A percentile compares a stretch with the other conserved stretches of the same genome.
Conservation (phyloP, 2,888 invertebrate genomes). For the Thereva unica region DNA sequence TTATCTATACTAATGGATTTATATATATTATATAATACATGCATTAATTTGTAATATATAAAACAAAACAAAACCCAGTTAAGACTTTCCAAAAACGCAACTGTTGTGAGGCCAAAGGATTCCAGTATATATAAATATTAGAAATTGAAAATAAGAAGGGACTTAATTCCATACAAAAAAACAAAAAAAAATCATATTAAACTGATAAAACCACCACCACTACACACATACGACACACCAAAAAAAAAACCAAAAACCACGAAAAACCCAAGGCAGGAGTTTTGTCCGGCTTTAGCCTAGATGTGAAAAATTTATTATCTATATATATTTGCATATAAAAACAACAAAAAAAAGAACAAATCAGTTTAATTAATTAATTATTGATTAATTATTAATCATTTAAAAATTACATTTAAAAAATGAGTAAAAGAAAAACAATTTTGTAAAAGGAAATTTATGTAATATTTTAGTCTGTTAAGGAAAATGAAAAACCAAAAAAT, state of each 20-base stretch:
- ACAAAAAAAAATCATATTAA: too few species aligned
- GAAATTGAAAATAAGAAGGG: too few species aligned
- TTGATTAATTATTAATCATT: too few species aligned
- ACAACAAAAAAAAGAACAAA: too few species aligned
- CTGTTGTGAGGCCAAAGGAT: too few species aligned
- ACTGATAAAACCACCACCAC: too few species aligned
- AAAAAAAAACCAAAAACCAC: conserved; percentile 14
- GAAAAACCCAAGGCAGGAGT: conserved; percentile 21
- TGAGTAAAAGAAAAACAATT: conserved; percentile 8
- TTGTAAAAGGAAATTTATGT: conserved; percentile 27
- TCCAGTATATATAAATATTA: too few species aligned
- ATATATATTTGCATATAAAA: conserved; percentile 19
- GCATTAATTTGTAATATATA: background rate
- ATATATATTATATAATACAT: background rate
- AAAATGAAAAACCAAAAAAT: conserved; percentile 23
- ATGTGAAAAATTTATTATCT: conserved; percentile 23
- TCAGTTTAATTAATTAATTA: background rate
- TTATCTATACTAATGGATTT: background rate
- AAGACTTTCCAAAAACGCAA: too few species aligned
- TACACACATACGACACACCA: background rate
- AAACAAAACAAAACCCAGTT: too few species aligned
- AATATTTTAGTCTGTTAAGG: conserved; percentile 29
- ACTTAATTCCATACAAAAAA: too few species aligned
- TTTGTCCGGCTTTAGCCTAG: conserved; percentile 30
- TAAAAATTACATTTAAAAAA: too few species aligned